phyloP scores from a whole-genome alignment of 2,113 vertebrate species.

The Thamnophis sirtalis region DNA sequence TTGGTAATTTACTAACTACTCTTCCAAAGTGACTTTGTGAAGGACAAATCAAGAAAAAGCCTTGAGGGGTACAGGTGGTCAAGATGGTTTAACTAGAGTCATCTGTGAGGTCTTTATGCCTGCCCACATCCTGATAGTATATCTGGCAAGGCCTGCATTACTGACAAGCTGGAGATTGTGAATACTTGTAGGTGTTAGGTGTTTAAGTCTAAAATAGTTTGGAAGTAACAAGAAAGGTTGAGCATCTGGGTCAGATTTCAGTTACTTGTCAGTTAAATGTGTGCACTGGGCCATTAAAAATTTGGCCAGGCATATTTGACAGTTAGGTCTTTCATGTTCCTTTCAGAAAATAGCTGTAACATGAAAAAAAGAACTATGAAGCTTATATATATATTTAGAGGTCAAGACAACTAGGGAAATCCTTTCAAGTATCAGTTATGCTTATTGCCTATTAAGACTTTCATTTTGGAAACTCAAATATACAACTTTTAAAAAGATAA shows the following conservation, averaged over 20 bases:
- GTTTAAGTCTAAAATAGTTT: conserved; percentile 66
- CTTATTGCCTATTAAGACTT: background rate
- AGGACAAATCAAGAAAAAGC: conserved; percentile 41
- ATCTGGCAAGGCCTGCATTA: conserved; percentile 55
- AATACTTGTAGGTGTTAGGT: conserved; percentile 69
- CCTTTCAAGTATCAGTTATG: background rate
- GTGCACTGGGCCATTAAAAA: conserved; percentile 74
- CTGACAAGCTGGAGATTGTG: conserved; percentile 67
- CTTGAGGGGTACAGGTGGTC: conserved; percentile 60
- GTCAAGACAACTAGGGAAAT: background rate
- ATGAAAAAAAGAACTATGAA: background rate
- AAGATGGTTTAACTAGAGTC: conserved; percentile 47
- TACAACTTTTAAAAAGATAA: background rate
- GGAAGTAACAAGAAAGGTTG: conserved; percentile 68
- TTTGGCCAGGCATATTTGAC: conserved; percentile 70
- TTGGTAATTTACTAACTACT: conserved; percentile 49
- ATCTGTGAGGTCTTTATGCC: conserved; percentile 53
- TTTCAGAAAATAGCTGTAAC: conserved; percentile 62
- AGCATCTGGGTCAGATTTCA: conserved; percentile 74
- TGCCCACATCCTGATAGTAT: conserved; percentile 48
- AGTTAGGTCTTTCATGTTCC: conserved; percentile 66
- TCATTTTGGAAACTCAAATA: background rate
- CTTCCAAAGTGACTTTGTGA: conserved; percentile 55
- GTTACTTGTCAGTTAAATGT: conserved; percentile 70
- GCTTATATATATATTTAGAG: background rate